phyloP scores from a whole-genome alignment of 2,113 vertebrate genomes.

The Hippocampus zosterae region DNA sequence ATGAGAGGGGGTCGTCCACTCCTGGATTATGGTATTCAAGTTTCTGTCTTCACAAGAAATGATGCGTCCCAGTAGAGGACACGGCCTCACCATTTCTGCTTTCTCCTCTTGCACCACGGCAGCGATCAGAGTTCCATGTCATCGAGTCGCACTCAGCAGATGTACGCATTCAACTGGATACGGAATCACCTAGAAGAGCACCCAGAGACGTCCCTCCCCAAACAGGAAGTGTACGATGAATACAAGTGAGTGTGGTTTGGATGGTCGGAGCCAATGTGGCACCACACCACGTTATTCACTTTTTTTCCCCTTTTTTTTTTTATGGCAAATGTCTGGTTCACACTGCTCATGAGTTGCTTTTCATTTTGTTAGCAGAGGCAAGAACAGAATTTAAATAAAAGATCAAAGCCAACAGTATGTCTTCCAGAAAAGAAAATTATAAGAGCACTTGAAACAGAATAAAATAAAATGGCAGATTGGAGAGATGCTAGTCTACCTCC shows the following conservation, averaged over 20 bases:
- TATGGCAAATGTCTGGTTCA: not conserved
- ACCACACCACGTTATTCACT: not conserved
- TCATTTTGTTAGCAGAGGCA: no score
- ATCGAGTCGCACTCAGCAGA: conserved; percentile 96
- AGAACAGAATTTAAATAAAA: no score
- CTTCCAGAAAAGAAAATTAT: no score
- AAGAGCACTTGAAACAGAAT: no score
- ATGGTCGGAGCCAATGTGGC: no score
- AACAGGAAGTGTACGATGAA: conserved; percentile 98
- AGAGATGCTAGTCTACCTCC: no score
- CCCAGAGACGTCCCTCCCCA: conserved; percentile 96
- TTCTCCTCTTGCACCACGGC: conserved; percentile 19
- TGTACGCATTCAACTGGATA: conserved; percentile 98
- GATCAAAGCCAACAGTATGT: no score
- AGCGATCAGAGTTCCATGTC: conserved; percentile 97
- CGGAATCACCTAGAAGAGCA: conserved; percentile 97
- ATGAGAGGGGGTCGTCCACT: conserved; percentile 72
- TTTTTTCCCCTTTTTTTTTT: no score
- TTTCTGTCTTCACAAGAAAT: conserved; percentile 68
- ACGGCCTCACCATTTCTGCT: conserved; percentile 23
- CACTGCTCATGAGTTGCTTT: no score
- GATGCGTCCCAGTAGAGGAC: conserved; percentile 25
- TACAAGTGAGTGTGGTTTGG: conserved; percentile 87
- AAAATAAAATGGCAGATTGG: no score
- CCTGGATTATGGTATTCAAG: conserved; percentile 73